Evolutionary conservation across 2,113 vertebrate genomes (phyloP), one percentile per base, ranked within the genome.

Genomic region (Columba livia): DNA sequence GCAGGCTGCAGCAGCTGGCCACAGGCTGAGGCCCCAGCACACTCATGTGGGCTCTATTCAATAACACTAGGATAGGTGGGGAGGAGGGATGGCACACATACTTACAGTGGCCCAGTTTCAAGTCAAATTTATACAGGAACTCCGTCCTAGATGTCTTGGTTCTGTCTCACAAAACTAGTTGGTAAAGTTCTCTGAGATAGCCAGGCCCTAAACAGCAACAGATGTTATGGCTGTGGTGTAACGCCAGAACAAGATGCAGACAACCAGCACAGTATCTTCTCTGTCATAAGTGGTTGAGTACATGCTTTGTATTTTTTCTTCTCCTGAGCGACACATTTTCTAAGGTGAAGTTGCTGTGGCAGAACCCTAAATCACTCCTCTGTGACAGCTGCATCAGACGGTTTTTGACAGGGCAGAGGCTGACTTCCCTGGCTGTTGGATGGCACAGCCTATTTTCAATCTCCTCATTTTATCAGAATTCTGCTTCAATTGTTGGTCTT

Each of bases 111-210:
- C 56, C n/a, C 28, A 2, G 21, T 3, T 36, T 50, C 50, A 58
- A 40, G 50, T 50, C 57, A 42, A 4, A 40, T n/a, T 66, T 56
- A 64, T 4, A 18, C 4, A 44, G 69, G 24, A 75, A 67, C 53
- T 83, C 47, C 32, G 15, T 16, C 5, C 4, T 47, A 29, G 17
- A 3, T 11, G 18, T 14, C 78, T 5, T 60, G 73, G 74, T 44
- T 86, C 62, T 71, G 58, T 38, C 48, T 89, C 61, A 34, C 65
- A 78, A n/a, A 53, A 58, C 18, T 14, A 64, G 57, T 4, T 44
- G 17, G n/a, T 19, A 17, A 78, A 74, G 51, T 31, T 47, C 64
- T 85, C 75, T 0, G 0, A 31, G 64, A 26, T 1, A 78, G 61
- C 38, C 91, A 67, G 54, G 65, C 73, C 91, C 34, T 23, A 61